These are phyloP conservation scores for Chelonus insularis DNA, from an alignment of 1,140 invertebrate genomes.

Conservation along the genomic window DNA sequence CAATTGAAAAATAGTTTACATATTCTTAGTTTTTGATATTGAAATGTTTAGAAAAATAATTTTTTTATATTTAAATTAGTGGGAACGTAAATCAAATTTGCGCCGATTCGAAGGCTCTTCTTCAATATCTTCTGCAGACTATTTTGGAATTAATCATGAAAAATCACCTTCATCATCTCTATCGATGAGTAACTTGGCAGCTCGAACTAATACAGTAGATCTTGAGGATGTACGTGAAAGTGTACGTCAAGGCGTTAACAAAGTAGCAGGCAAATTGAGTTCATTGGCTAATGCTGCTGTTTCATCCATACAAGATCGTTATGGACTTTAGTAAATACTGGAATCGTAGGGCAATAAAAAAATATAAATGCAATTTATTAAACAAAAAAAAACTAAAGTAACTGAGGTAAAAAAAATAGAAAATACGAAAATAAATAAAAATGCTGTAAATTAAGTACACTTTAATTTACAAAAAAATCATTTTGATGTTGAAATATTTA, in stretches of 20 bases:
- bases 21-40: no score
- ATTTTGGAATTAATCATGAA: slow-evolving; percentile 77
- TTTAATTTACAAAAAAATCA: no score
- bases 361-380: no score
- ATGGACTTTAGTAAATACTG: slow-evolving; percentile 46
- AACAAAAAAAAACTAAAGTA: no score
- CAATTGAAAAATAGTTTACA: no score
- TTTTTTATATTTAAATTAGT: no score
- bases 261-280: slow-evolving; percentile 93
- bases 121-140: slow-evolving; percentile 94
- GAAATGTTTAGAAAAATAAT: not conserved
- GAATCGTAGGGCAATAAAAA: no score
- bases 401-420: no score
- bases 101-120: slow-evolving; percentile 84
- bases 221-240: slow-evolving; percentile 96
- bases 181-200: slow-evolving; percentile 43
- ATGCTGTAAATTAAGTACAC: no score
- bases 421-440: no score
- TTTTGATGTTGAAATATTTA: no score
- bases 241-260: slow-evolving; percentile 92
- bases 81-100: slow-evolving; percentile 70
- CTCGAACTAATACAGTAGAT: slow-evolving; percentile 58
- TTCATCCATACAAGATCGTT: slow-evolving; percentile 80
- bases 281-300: slow-evolving; percentile 93
- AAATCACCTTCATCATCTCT: slow-evolving; percentile 44